Conservation (phyloP, 2,113 vertebrate genomes). For the Phasianus colchicus region DNA sequence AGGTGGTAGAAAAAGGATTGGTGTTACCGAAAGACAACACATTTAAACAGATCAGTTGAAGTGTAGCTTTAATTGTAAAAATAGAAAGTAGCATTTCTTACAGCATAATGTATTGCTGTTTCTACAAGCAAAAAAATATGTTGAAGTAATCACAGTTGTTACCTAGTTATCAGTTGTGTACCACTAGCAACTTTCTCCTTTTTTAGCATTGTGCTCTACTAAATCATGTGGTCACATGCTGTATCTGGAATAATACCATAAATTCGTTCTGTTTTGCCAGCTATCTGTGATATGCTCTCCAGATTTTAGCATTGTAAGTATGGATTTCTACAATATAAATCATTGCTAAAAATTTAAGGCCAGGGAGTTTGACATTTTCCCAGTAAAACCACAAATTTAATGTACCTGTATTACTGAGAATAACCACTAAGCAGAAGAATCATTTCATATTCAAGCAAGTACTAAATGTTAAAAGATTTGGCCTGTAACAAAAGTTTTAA, state of each 20-base stretch:
- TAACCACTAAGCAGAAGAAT: not conserved
- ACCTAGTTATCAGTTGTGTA: not conserved
- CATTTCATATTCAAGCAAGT: not conserved
- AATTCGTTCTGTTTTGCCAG: not conserved
- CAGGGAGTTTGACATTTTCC: not conserved
- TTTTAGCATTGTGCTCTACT: not conserved
- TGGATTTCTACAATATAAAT: not conserved
- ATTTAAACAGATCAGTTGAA: not conserved
- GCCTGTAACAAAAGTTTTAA: not conserved
- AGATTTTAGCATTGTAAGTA: not conserved
- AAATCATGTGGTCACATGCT: not conserved
- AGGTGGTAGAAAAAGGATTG: not conserved
- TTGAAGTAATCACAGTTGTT: not conserved
- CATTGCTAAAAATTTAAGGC: not conserved
- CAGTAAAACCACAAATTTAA: not conserved
- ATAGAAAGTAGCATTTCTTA: not conserved
- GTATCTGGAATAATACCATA: not conserved
- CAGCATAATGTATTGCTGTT: not conserved
- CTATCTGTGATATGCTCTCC: not conserved
- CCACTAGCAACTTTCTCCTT: not conserved
- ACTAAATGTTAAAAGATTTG: not conserved
- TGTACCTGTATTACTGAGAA: not conserved
- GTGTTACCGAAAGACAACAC: not conserved
- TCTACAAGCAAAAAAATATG: not conserved
- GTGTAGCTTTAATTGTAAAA: not conserved